Evolutionary conservation across 2,888 invertebrate genomes (phyloP), one percentile per base, ranked within the genome.

Genomic region (Apeira syringaria): DNA sequence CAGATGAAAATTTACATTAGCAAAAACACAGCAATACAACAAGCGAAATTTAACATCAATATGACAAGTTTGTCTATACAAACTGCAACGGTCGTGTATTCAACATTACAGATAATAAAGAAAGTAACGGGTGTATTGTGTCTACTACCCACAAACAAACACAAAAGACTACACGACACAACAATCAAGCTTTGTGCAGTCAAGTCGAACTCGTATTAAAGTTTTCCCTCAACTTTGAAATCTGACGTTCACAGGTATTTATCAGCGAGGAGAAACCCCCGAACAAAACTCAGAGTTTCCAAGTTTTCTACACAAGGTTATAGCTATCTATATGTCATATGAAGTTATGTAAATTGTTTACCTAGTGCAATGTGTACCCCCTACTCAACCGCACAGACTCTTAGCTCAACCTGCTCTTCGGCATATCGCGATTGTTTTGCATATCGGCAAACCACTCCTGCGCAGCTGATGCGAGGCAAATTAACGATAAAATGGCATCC

Each of bases 341-440:
- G 33, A 48, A 11, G 5, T 37, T 49, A 50, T 56, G 43, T 32
- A 24, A 55, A 50, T 34, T 37, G 32, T 35, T 29, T 24, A 56
- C 38, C 43, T 30, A 45, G 47, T 47, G n/a, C 53, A 44, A 50
- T 51, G 60, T 72, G 61, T 66, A 48, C 44, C 57, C 26, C 59
- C 25, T 34, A 44, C 72, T 56, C 53, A 53, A 59, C 46, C 22
- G 52, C 59, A 61, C 60, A 64, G 61, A 68, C 73, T 59, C 64
- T 44, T 34, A 39, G 27, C 64, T 54, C 47, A 63, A 64, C 59
- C 56, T 55, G 70, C 75, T 74, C 69, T 69, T 64, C 59, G 67
- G 66, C 61, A 55, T 82, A 84, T 85, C 85, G 78, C 73, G 78
- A 82, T 80, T 83, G 78, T 81, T 87, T 87, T 85, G 86, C 86